phyloP scores from a whole-genome alignment of 2,113 vertebrate species.

The Silurus asotus region DNA sequence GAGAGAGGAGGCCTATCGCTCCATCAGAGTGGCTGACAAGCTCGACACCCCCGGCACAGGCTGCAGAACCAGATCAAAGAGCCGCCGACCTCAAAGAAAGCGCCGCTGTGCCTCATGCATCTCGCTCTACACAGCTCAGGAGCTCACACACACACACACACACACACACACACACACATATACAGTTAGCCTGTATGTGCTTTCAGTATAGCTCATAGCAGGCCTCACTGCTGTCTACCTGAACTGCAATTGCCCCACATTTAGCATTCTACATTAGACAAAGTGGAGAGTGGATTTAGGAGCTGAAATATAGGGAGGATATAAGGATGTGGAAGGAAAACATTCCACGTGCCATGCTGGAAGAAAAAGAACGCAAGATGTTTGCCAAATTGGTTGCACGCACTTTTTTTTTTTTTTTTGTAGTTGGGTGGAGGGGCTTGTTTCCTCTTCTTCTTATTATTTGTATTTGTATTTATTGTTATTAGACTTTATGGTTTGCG shows the following conservation, averaged over 20 bases:
- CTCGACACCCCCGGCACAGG: constrained; percentile 74
- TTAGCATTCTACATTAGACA: constrained; percentile 28
- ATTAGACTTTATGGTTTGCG: neutral
- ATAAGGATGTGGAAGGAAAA: constrained; percentile 37
- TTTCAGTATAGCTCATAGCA: constrained; percentile 10
- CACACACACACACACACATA: neutral
- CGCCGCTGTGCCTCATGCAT: constrained; percentile 44
- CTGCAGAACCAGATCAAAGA: constrained; percentile 73
- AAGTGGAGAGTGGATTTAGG: constrained; percentile 22
- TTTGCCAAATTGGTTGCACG: neutral
- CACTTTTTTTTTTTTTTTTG: neutral
- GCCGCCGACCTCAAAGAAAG: constrained; percentile 53
- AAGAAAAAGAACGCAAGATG: neutral
- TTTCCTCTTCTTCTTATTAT: neutral
- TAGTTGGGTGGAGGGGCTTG: neutral
- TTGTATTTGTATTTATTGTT: neutral
- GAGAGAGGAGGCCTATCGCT: constrained; percentile 72
- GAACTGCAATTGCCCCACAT: constrained; percentile 39
- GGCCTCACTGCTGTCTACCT: constrained; percentile 18
- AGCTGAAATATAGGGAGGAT: constrained; percentile 29
- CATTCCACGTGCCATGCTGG: constrained; percentile 31
- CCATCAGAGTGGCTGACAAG: constrained; percentile 73
- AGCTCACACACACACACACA: neutral
- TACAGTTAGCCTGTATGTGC: neutral
- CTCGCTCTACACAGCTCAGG: constrained; percentile 17